Conservation (phyloP, 2,113 vertebrate genomes). For the Psittacus erithacus region DNA sequence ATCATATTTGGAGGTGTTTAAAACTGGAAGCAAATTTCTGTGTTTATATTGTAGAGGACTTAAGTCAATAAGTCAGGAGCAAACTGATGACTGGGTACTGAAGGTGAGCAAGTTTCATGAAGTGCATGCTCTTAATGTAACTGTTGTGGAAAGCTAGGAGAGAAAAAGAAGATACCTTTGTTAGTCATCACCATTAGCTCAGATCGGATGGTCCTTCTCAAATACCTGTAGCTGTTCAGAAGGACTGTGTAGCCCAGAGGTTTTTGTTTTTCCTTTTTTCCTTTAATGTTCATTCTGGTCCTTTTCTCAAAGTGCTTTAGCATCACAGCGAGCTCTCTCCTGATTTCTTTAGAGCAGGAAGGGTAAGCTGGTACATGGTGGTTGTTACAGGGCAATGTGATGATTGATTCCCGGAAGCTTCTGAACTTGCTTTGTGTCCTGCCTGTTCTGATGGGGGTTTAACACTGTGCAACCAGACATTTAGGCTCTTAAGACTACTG, state of each 20-base stretch:
- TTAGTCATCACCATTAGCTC: neutral
- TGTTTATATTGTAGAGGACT: neutral
- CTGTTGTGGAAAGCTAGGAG: neutral
- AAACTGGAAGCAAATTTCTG: accelerated
- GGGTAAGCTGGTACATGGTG: accelerated
- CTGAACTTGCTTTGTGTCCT: neutral
- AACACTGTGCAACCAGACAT: neutral
- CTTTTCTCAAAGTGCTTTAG: neutral
- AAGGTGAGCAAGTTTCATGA: neutral
- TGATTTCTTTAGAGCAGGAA: neutral
- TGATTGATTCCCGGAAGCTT: neutral
- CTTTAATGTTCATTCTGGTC: neutral
- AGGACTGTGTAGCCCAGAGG: neutral
- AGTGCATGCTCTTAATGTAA: neutral
- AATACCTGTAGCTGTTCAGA: accelerated
- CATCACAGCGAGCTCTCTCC: accelerated
- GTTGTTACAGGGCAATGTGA: neutral
- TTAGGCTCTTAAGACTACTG: neutral
- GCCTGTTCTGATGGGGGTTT: neutral
- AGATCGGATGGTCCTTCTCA: neutral
- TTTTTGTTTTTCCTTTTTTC: accelerated
- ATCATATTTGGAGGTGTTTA: neutral
- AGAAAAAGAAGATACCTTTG: neutral
- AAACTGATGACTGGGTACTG: neutral
- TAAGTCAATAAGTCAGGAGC: neutral